These are phyloP conservation scores for Marisa cornuarietis DNA, from an alignment of 1,140 invertebrate genomes.

Conservation along the genomic window DNA sequence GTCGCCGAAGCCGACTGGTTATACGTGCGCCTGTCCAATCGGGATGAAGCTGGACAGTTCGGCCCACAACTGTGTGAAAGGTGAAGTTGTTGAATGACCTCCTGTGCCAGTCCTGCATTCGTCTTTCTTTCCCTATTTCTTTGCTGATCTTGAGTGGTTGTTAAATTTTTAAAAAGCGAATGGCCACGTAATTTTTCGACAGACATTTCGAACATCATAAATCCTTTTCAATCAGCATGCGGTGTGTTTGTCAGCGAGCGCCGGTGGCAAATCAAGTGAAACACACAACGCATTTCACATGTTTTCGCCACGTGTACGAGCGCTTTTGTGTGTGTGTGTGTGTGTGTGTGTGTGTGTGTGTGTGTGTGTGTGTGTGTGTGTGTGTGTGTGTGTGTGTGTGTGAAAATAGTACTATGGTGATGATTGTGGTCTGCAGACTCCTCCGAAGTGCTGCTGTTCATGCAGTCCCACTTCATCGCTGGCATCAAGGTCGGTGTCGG, in stretches of 20 bases:
- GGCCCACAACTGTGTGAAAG: slow-evolving; percentile 74
- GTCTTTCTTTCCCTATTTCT: too few relatives aligned
- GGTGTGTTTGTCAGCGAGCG: too few relatives aligned
- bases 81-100: slow-evolving; percentile 44
- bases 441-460: slow-evolving; percentile 85
- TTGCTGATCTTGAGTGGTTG: too few relatives aligned
- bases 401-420: not conserved
- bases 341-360: not conserved
- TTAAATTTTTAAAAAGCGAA: too few relatives aligned
- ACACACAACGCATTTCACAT: not conserved
- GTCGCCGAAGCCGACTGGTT: slow-evolving; percentile 77
- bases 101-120: too few relatives aligned
- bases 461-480: slow-evolving; percentile 76
- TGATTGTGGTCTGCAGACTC: slow-evolving; percentile 18
- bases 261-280: not conserved
- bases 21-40: slow-evolving; percentile 90
- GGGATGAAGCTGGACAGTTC: slow-evolving; percentile 81
- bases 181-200: too few relatives aligned
- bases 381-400: not conserved
- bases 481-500: slow-evolving; percentile 50
- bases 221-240: too few relatives aligned
- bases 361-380: not conserved
- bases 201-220: too few relatives aligned
- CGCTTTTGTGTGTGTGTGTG: not conserved
- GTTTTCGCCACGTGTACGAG: not conserved